Base-by-base conservation (phyloP, 35 echinoderm and acorn worm species). In the Eucidaris tribuloides region DNA sequence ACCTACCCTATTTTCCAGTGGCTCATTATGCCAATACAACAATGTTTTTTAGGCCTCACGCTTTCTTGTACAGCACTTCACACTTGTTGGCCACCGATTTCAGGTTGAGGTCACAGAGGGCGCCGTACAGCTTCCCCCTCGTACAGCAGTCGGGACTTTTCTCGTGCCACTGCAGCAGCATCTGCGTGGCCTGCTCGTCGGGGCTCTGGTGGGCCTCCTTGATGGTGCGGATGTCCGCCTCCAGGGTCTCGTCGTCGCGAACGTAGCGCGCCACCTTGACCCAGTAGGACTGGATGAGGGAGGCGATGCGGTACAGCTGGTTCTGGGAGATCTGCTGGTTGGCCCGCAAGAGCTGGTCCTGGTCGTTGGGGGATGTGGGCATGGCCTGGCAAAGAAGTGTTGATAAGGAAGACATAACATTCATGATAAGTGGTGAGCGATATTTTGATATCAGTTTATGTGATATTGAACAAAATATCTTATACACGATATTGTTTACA, bases 131-230 rank as follows among this genome's bases (percentile, higher is more conserved):
- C 33, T 59, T 87, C 45, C 96, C 96, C 24, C 68, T 82, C 45
- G 70, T 93, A 83, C 96, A 99, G 0, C 59, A 60, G 50, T 99
- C 96, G 18, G 96, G 91, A 58, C 87, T 90, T 72, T 99, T 89
- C 37, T 93, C 91, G 5, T 84, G 68, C 96, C 96, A 99, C 54
- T 93, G 91, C 5, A 93, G 80, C 14, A 99, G 87, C 96, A 99
- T 99, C 79, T 99, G 96, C 5, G 79, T 89, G 18, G 96, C 90
- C 32, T 90, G 96, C 63, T 99, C 96, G 49, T 97, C 94, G 0
- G 92, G 81, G n/a, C 86, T 86, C 1, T 43, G 27, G 35, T 77
- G 45, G 28, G 80, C 52, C 77, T 92, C 84, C 62, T 63, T 84
- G 55, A 97, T 79, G 31, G 77, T 77, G 56, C 81, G 84, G 48